Conservation (phyloP, 2,797 vertebrate species). For the Crypturellus tataupa region DNA sequence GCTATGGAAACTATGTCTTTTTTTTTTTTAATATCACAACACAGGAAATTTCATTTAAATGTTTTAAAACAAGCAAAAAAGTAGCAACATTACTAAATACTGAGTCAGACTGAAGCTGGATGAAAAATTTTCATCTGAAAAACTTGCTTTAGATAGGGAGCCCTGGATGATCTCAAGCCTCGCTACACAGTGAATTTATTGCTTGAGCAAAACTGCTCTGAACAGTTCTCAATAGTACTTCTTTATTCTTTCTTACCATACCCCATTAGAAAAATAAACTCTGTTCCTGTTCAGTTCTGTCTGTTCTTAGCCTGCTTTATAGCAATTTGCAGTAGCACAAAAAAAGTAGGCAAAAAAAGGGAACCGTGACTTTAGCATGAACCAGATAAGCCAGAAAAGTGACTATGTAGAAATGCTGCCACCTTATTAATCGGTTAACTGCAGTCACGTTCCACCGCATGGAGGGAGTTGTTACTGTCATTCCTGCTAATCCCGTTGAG, state of each 20-base stretch:
- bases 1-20: background rate
- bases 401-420: background rate
- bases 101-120: background rate
- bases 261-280: background rate
- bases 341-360: background rate
- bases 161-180: background rate
- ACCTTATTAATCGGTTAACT: background rate
- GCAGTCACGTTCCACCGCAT: background rate
- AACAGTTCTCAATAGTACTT: background rate
- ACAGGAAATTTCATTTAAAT: background rate
- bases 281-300: background rate
- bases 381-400: background rate
- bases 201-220: background rate
- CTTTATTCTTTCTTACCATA: background rate
- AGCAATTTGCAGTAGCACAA: background rate
- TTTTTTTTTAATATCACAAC: background rate
- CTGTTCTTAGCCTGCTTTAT: background rate
- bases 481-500: background rate
- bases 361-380: accelerated
- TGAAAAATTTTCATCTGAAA: background rate
- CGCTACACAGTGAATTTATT: too few species aligned
- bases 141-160: background rate
- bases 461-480: background rate
- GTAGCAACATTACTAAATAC: too few species aligned
- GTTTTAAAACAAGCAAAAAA: background rate